phyloP scores from a whole-genome alignment of 2,888 invertebrate genomes.

The Bellardia pandia region DNA sequence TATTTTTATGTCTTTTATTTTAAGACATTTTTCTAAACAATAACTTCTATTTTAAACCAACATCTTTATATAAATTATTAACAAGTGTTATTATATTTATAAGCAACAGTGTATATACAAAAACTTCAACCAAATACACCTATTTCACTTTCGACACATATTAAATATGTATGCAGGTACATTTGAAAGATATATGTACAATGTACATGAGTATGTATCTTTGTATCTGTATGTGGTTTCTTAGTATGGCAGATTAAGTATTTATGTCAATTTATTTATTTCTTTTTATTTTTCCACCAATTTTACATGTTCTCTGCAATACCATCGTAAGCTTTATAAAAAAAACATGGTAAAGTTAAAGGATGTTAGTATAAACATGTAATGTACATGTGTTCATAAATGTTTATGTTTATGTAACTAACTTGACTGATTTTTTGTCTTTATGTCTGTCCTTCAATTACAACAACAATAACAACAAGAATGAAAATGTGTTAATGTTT shows the following conservation, averaged over 20 bases:
- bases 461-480: neutral
- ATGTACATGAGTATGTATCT: conserved; percentile 4
- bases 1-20: too few relatives aligned
- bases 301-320: neutral
- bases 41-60: too few relatives aligned
- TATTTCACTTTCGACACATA: conserved; percentile 16
- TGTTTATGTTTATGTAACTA: too few relatives aligned
- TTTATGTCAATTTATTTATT: conserved; percentile 66
- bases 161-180: conserved; percentile 27
- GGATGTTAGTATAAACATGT: conserved; percentile 30
- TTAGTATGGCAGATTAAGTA: conserved; percentile 64
- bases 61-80: too few relatives aligned
- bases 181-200: neutral
- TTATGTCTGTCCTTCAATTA: neutral
- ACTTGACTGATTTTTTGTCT: neutral
- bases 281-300: conserved; percentile 3
- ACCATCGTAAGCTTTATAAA: conserved; percentile 15
- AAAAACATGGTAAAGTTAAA: conserved; percentile 58
- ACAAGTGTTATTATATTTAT: neutral
- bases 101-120: neutral
- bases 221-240: conserved; percentile 41
- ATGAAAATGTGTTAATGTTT: conserved; percentile 26
- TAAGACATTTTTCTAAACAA: too few relatives aligned
- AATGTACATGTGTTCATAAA: too few relatives aligned
- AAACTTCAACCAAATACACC: neutral